These are phyloP conservation scores for Oedothorax gibbosus DNA, from an alignment of 1,140 invertebrate species.

Conservation along the genomic window DNA sequence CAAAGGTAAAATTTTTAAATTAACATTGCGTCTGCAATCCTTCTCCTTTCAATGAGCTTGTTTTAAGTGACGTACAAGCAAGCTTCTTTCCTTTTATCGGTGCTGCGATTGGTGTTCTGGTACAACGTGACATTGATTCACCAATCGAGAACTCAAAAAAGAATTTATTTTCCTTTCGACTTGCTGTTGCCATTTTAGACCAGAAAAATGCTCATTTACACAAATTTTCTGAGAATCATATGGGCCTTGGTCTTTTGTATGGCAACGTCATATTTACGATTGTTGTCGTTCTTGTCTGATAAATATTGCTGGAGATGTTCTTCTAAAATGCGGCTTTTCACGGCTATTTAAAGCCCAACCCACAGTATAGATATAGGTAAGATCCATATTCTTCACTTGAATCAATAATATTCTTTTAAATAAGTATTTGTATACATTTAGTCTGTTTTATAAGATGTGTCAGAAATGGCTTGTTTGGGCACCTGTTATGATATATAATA, in stretches of 20 bases:
- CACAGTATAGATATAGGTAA: conserved; percentile 1
- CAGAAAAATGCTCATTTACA: not conserved
- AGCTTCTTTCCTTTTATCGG: no score
- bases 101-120: no score
- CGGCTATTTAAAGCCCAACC: not conserved
- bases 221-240: conserved; percentile 43
- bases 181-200: no score
- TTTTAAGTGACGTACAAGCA: no score
- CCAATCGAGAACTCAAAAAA: no score
- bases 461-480: conserved; percentile 5
- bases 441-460: not conserved
- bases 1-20: no score
- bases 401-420: not conserved
- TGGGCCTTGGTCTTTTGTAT: conserved; percentile 31
- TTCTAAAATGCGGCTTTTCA: conserved; percentile 38
- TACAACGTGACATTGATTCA: no score
- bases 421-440: not conserved
- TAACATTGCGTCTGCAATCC: no score
- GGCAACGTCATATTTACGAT: conserved; percentile 54
- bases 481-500: conserved; percentile 13
- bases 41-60: no score
- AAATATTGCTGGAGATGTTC: conserved; percentile 38
- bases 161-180: no score
- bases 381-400: not conserved
- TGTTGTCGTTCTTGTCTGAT: conserved; percentile 49